Conservation (phyloP, 2,888 invertebrate species). For the Asteroscopus sphinx region DNA sequence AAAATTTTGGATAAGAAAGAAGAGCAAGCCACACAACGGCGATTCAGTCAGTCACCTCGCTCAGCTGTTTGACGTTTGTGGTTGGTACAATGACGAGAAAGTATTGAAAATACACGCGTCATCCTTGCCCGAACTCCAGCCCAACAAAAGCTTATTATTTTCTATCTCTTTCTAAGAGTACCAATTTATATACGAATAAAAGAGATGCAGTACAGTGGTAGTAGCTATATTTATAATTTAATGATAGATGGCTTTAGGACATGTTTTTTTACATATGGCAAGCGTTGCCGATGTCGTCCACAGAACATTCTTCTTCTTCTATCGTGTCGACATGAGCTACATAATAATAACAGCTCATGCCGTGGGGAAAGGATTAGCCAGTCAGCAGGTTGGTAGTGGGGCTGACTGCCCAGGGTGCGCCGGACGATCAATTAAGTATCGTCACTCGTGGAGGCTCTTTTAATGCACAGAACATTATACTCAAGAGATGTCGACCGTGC, state of each 20-base stretch:
- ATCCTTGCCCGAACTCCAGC: constrained; percentile 70
- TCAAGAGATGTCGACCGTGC: too few species aligned
- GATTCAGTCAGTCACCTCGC: constrained; percentile 89
- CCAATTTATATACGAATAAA: constrained; percentile 1
- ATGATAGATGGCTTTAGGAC: background rate
- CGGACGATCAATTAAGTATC: too few species aligned
- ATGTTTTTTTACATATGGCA: constrained; percentile 11
- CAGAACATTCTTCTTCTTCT: too few species aligned
- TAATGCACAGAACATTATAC: too few species aligned
- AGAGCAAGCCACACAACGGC: constrained; percentile 85
- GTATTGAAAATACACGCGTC: constrained; percentile 89
- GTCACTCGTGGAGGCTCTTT: too few species aligned
- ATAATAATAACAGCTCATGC: too few species aligned
- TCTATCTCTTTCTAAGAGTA: constrained; percentile 32
- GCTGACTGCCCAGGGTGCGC: too few species aligned
- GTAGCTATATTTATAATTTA: constrained; percentile 11
- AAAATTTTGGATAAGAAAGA: constrained; percentile 75
- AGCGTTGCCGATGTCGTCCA: background rate
- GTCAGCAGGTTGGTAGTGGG: too few species aligned
- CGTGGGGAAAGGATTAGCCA: too few species aligned
- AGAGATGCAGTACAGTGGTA: constrained; percentile 25
- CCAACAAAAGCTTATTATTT: constrained; percentile 41
- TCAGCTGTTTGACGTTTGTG: constrained; percentile 88
- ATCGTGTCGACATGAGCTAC: too few species aligned
- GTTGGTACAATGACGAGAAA: constrained; percentile 84